Evolutionary conservation across 2,113 vertebrate species (phyloP).

Genomic region (Alexandromys fortis): DNA sequence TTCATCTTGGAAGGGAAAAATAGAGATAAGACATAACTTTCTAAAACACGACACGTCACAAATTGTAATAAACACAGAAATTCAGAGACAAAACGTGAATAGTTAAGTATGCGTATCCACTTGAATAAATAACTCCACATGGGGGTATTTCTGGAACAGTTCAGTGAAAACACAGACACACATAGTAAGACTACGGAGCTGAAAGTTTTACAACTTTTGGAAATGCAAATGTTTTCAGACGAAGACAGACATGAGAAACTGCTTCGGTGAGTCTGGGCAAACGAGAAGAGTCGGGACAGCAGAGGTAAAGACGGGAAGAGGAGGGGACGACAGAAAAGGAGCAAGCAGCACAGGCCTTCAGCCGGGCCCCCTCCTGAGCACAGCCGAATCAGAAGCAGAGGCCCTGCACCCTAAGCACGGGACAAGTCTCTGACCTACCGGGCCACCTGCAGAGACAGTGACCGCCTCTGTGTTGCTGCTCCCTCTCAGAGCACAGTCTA

Average conservation of each 20-base stretch:
- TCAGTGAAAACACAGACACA: neutral
- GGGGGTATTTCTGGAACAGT: neutral
- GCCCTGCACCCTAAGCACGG: neutral
- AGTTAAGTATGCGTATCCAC: neutral
- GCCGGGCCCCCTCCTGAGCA: neutral
- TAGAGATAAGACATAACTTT: neutral
- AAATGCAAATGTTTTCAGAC: neutral
- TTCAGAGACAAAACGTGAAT: constrained; percentile 42
- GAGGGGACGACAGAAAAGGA: too few species aligned
- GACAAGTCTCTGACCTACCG: neutral
- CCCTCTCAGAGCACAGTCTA: neutral
- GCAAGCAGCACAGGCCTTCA: neutral
- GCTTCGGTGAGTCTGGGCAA: neutral
- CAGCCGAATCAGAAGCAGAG: neutral
- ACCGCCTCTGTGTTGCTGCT: too few species aligned
- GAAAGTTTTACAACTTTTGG: neutral
- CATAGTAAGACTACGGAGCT: neutral
- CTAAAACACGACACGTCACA: neutral
- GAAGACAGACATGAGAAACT: neutral
- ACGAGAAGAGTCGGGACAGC: neutral
- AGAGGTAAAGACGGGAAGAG: neutral
- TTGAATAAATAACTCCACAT: neutral
- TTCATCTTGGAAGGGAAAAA: constrained; percentile 75
- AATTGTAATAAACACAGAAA: neutral
- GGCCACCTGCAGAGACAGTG: neutral